Conservation (phyloP, 2,888 invertebrate genomes). For the Augiades crinisus region DNA sequence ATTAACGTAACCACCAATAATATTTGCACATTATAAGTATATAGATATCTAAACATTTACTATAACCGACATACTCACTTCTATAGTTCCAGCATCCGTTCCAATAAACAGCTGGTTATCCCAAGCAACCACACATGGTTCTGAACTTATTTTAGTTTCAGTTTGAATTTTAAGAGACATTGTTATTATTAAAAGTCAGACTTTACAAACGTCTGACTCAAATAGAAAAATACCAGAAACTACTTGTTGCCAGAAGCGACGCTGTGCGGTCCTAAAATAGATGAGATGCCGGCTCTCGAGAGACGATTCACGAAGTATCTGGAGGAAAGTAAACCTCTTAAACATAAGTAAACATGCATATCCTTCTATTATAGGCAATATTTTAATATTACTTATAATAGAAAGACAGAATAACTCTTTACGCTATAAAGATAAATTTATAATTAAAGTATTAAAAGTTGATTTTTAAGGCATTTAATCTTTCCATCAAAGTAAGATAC, state of each 20-base stretch:
- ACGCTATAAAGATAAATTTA: no score
- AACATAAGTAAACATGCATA: no score
- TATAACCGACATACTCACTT: slow-evolving; percentile 49
- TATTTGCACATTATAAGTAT: no score
- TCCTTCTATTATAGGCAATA: no score
- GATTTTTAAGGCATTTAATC: no score
- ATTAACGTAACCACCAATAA: no score
- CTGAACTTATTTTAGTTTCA: slow-evolving; percentile 58
- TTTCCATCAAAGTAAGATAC: no score
- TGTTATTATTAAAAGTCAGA: slow-evolving; percentile 21
- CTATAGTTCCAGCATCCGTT: slow-evolving; percentile 60
- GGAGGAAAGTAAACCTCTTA: not conserved
- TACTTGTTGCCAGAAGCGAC: slow-evolving; percentile 28
- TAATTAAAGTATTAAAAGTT: no score
- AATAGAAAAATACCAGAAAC: slow-evolving; percentile 40
- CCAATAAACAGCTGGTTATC: slow-evolving; percentile 60
- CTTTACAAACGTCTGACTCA: slow-evolving; percentile 34
- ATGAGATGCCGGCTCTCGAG: slow-evolving; percentile 20
- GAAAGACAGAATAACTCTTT: no score
- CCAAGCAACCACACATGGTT: slow-evolving; percentile 65
- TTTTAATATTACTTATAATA: no score
- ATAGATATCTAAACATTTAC: not conserved
- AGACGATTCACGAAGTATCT: slow-evolving; percentile 7
- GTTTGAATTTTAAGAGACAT: slow-evolving; percentile 60
- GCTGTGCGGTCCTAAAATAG: slow-evolving; percentile 21